Evolutionary conservation across 2,797 vertebrate species (phyloP).

Genomic region (Buphagus erythrorhynchus): DNA sequence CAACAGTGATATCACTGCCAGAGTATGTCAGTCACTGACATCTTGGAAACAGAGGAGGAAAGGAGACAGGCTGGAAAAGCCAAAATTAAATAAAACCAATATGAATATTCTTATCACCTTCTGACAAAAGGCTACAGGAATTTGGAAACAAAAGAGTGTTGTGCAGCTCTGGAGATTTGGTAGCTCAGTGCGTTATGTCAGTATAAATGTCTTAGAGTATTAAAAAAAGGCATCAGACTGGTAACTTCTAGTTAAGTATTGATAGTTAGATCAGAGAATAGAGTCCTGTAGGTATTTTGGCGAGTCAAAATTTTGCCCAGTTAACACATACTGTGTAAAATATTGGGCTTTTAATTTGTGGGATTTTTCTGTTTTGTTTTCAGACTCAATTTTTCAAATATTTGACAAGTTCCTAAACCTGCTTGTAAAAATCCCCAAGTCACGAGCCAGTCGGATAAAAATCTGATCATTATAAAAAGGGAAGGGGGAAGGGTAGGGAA

Average conservation of each 20-base stretch:
- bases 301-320: neutral
- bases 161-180: neutral
- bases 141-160: neutral
- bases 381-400: constrained; percentile 34
- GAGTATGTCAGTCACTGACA: constrained; percentile 29
- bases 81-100: neutral
- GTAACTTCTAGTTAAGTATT: neutral
- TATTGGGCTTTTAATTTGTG: neutral
- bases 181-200: neutral
- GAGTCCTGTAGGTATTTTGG: neutral
- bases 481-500: constrained; percentile 27
- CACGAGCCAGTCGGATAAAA: constrained; percentile 36
- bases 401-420: constrained; percentile 49
- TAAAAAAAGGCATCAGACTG: neutral
- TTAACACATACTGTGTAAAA: neutral
- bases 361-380: neutral
- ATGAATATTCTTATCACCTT: constrained; percentile 26
- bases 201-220: neutral
- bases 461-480: constrained; percentile 35
- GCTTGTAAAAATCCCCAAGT: constrained; percentile 63
- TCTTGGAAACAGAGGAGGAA: constrained; percentile 42
- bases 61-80: neutral
- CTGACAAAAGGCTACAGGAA: neutral
- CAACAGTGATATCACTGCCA: constrained; percentile 36
- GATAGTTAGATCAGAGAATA: neutral